Base-by-base conservation (phyloP, 30 jellyfish, hydroid and myxozoan species). In the Rhopilema esculentum region DNA sequence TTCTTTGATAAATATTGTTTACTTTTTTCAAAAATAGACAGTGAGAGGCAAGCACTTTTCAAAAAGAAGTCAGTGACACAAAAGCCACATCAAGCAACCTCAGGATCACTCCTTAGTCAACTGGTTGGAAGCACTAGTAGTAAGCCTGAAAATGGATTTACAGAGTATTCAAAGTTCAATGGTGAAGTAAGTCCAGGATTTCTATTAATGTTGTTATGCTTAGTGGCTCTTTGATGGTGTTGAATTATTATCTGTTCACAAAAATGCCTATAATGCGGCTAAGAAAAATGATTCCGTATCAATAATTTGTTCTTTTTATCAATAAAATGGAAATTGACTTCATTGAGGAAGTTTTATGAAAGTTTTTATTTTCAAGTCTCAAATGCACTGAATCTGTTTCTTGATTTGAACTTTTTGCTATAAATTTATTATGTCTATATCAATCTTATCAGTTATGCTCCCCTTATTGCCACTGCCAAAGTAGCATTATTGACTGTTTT, bases 111-210 rank as follows among this genome's bases (percentile, higher is more conserved):
- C 61, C 92, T 94, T 52, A 94, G 97, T 80, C 97, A 84, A 69
- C 98, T 94, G n/a, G 80, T 94, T 18, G 49, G 88, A 72, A 91
- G 85, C 27, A 48, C 94, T 8, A 67, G 80, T n/a, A 49, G 27
- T 20, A 70, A 23, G 48, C 91, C 97, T 0, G 82, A 84, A 0
- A 94, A 94, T 67, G 95, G 96, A 0, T 88, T 89, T 66, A 72
- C 79, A 16, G 96, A 81, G 53, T 94, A 28, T 72, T 89, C 96
- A 31, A 88, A 89, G 69, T 88, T 94, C 76, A 93, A 94, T 84
- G 98, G 98, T 18, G 97, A 94, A 96, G 98, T 94, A 50, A 16
- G 89, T 6, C 1, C 22, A n/a, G n/a, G n/a, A n/a, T 18, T 4
- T 22, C 21, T 0, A 21, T 18, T 69, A 69, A 15, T 4, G n/a